A percentile compares a stretch with the other conserved stretches of the same genome.
Evolutionary conservation across 1,140 invertebrate species (phyloP).

Genomic region (Hormaphis cornu): DNA sequence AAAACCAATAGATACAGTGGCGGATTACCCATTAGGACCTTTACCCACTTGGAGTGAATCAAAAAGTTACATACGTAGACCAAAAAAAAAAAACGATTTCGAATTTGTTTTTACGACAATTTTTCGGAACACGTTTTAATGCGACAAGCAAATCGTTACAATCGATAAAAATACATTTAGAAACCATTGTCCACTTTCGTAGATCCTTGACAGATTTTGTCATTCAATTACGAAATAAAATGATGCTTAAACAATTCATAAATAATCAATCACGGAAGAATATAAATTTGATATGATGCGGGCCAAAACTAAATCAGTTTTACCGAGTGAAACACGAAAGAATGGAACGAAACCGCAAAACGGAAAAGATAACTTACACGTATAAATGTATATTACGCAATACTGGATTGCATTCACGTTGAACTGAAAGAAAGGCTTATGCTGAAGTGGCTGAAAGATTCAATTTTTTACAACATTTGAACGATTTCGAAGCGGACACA

Average conservation of each 20-base stretch:
- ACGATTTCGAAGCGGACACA: neutral
- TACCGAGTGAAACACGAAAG: too few relatives aligned
- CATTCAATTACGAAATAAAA: neutral
- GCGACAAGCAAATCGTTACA: too few relatives aligned
- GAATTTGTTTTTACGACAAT: conserved; percentile 7
- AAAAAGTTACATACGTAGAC: conserved; percentile 5
- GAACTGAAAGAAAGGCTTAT: neutral
- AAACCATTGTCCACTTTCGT: neutral
- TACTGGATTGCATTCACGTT: neutral
- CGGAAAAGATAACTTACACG: neutral
- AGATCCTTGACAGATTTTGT: neutral
- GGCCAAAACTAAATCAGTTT: too few relatives aligned
- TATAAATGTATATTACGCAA: neutral
- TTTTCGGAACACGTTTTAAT: conserved; percentile 13
- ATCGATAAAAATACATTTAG: too few relatives aligned
- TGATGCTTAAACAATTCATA: neutral
- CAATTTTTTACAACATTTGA: neutral
- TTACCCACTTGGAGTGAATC: neutral
- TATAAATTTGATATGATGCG: too few relatives aligned
- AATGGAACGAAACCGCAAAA: too few relatives aligned
- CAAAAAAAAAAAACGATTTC: neutral
- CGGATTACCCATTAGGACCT: too few relatives aligned
- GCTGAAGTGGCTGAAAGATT: neutral
- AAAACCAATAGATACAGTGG: too few relatives aligned
- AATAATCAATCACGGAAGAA: neutral